A percentile compares a stretch with the other conserved stretches of the same genome.
phyloP scores from a whole-genome alignment of 2,113 vertebrate genomes.

The Tetrax tetrax region DNA sequence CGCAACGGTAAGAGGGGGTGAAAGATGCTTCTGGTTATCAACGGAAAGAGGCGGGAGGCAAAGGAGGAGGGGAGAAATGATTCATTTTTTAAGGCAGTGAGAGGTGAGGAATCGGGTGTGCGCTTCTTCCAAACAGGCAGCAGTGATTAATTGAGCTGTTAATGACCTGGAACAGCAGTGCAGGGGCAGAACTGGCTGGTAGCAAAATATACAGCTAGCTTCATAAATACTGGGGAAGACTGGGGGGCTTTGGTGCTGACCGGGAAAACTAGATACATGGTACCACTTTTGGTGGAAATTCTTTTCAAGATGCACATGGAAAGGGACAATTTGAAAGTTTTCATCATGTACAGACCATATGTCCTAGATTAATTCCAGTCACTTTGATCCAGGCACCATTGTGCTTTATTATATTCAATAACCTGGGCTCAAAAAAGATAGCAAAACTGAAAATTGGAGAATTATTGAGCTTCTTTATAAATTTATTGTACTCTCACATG shows the following conservation, averaged over 20 bases:
- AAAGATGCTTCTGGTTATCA: conserved; percentile 7
- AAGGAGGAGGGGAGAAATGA: not conserved
- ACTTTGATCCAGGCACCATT: not conserved
- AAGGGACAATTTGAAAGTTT: not conserved
- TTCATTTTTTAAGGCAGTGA: not conserved
- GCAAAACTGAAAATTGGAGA: not conserved
- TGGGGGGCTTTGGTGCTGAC: not conserved
- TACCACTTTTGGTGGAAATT: not conserved
- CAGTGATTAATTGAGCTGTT: not conserved
- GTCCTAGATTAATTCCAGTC: not conserved
- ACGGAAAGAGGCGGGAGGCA: not conserved
- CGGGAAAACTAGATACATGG: not conserved
- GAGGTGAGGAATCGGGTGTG: not conserved
- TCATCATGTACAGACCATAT: rapidly evolving
- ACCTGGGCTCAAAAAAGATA: not conserved
- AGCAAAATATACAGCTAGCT: not conserved
- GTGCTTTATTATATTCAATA: not conserved
- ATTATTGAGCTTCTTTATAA: not conserved
- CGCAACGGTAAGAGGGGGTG: not conserved
- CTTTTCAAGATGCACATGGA: not conserved
- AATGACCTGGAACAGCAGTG: not conserved
- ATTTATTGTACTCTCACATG: not conserved
- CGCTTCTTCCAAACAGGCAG: not conserved
- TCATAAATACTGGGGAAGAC: not conserved
- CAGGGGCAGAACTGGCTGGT: not conserved